phyloP scores from a whole-genome alignment of 2,888 invertebrate species.

The Deroplatys truncata region DNA sequence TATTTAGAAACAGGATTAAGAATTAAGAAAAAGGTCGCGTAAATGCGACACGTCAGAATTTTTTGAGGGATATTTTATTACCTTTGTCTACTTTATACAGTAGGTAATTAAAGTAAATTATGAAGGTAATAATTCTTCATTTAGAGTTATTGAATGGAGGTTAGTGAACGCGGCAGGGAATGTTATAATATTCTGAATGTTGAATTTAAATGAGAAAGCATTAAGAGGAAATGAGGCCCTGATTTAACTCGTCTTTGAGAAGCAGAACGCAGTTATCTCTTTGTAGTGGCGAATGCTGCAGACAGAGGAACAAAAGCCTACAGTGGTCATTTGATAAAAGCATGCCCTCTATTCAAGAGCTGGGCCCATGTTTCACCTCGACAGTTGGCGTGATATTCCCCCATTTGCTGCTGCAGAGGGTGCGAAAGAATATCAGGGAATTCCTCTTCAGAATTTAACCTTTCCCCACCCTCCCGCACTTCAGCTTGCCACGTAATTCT shows the following conservation, averaged over 20 bases:
- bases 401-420: neutral
- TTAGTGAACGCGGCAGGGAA: too few species aligned
- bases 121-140: too few species aligned
- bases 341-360: neutral
- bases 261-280: neutral
- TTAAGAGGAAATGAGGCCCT: neutral
- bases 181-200: too few species aligned
- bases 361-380: neutral
- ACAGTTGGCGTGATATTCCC: neutral
- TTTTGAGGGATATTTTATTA: too few species aligned
- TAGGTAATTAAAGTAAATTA: too few species aligned
- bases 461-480: neutral
- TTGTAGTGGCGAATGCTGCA: neutral
- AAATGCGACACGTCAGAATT: too few species aligned
- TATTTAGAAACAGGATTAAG: too few species aligned
- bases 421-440: neutral
- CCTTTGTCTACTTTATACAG: too few species aligned
- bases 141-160: too few species aligned
- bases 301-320: neutral
- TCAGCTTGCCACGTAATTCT: neutral
- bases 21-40: too few species aligned
- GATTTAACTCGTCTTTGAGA: neutral
- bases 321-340: neutral
- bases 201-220: too few species aligned
- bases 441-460: neutral